A percentile compares a stretch with the other conserved stretches of the same genome.
Evolutionary conservation across 2,113 vertebrate genomes (phyloP).

Genomic region (Tragelaphus imberbis): DNA sequence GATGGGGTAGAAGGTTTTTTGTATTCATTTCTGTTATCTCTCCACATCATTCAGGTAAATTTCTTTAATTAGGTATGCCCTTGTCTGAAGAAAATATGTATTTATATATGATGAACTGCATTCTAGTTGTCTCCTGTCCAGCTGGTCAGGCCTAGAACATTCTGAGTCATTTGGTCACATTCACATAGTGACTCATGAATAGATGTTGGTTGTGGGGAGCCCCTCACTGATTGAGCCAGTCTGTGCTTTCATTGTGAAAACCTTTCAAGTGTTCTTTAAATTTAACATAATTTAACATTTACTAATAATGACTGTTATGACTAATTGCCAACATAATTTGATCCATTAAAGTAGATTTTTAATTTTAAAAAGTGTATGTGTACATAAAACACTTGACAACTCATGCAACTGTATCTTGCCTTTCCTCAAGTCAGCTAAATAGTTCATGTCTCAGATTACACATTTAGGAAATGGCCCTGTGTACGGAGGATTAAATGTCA

Average conservation of each 20-base stretch:
- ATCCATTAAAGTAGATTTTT: neutral
- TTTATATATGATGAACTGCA: neutral
- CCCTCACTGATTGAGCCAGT: neutral
- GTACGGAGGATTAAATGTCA: neutral
- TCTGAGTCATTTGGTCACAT: neutral
- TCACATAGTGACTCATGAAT: neutral
- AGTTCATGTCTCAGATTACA: neutral
- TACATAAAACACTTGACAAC: neutral
- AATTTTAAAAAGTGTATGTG: neutral
- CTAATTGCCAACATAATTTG: neutral
- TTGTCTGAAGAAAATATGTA: neutral
- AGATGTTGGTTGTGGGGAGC: neutral
- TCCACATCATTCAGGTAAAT: neutral
- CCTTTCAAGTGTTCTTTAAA: neutral
- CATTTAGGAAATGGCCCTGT: neutral
- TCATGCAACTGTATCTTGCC: neutral
- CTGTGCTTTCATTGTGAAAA: neutral
- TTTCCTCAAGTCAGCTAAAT: neutral
- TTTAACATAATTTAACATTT: neutral
- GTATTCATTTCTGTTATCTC: neutral
- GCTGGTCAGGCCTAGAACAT: neutral
- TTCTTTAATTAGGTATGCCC: neutral
- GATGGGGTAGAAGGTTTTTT: neutral
- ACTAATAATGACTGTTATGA: neutral
- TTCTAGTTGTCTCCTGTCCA: neutral